Evolutionary conservation across 2,888 invertebrate species (phyloP), one percentile per base, ranked within the genome.

Genomic region (Neria commutata): DNA sequence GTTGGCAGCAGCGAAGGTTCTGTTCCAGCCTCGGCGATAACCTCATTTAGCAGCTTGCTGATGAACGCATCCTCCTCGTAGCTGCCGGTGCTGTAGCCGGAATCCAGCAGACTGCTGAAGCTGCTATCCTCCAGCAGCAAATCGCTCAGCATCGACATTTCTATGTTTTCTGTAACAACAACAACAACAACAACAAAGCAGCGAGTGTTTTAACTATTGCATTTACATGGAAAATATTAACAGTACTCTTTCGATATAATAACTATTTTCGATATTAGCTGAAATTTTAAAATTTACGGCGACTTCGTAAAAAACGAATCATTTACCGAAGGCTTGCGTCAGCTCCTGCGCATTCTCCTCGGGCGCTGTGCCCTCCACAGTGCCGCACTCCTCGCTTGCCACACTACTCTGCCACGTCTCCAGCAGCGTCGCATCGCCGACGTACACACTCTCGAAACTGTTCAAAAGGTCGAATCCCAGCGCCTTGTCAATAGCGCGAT

Each of bases 241-340:
- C n/a, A n/a, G n/a, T n/a, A n/a, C n/a, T n/a, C n/a, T n/a, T n/a
- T n/a, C n/a, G n/a, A n/a, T n/a, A n/a, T n/a, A n/a, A n/a, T n/a
- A n/a, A n/a, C n/a, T n/a, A n/a, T n/a, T n/a, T n/a, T n/a, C n/a
- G n/a, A n/a, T n/a, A n/a, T n/a, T n/a, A n/a, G n/a, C n/a, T n/a
- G n/a, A n/a, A n/a, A n/a, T n/a, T n/a, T n/a, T n/a, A n/a, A n/a
- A n/a, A n/a, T n/a, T n/a, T n/a, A n/a, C n/a, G n/a, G n/a, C n/a
- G 8, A 56, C 45, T 4, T 40, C 33, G 19, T 24, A 54, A 16
- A 1, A 50, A 6, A 3, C 11, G 5, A 29, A 2, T 37, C 1
- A 64, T 68, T 59, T 46, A 71, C 71, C 72, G 34, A 73, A 73
- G 34, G n/a, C n/a, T n/a, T 72, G 72, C 8, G 69, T 65, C 4